Conservation (phyloP, 2,888 invertebrate species). For the Amphipyra berbera region DNA sequence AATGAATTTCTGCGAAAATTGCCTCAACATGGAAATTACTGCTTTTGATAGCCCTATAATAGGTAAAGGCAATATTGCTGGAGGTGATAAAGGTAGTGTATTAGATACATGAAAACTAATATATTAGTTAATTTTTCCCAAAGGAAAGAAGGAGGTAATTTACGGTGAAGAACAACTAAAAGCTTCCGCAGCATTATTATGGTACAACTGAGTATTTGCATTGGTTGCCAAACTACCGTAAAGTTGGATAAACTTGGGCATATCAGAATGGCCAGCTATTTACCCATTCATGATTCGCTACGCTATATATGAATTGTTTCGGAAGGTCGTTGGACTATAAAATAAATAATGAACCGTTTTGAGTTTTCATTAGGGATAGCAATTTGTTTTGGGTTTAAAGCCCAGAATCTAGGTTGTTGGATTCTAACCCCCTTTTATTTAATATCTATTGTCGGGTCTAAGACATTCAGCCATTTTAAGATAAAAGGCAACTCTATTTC, state of each 20-base stretch:
- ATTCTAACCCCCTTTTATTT: not conserved
- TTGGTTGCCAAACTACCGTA: constrained; percentile 27
- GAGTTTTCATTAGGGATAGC: not conserved
- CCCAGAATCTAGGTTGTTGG: not conserved
- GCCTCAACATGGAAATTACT: constrained; percentile 14
- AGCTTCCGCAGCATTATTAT: constrained; percentile 6
- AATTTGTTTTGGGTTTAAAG: not conserved
- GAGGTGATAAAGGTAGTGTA: not conserved
- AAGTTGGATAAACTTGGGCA: constrained; percentile 37
- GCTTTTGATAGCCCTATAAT: not conserved
- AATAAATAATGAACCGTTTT: constrained; percentile 13
- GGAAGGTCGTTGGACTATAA: constrained; percentile 11
- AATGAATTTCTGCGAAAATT: constrained; percentile 33
- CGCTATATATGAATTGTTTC: constrained; percentile 3
- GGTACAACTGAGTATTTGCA: constrained; percentile 11
- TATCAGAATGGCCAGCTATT: constrained; percentile 32
- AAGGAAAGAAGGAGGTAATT: not conserved
- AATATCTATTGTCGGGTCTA: not conserved
- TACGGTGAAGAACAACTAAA: constrained; percentile 5
- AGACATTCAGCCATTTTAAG: not conserved
- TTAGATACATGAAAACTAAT: constrained; percentile 2
- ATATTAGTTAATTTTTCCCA: constrained; percentile 1
- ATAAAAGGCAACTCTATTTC: not conserved
- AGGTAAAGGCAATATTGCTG: not conserved
- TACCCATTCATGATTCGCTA: constrained; percentile 33